A percentile compares a stretch with the other conserved stretches of the same genome.
phyloP scores from a whole-genome alignment of 2,888 invertebrate genomes.

The Lapara coniferarum region DNA sequence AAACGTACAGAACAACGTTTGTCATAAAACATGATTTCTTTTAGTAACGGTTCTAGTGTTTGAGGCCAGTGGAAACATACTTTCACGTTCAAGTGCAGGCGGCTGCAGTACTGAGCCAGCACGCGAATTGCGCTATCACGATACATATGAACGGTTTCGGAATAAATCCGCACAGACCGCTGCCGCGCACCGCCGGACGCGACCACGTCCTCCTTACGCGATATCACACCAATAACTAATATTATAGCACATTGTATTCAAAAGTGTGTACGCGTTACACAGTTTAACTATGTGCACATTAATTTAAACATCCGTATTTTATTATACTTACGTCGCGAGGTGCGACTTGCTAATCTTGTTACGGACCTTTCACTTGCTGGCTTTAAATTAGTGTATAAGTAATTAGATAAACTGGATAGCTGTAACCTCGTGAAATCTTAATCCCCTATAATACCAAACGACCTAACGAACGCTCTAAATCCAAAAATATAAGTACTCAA shows the following conservation, averaged over 20 bases:
- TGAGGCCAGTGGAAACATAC: constrained; percentile 76
- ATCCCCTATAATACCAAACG: too few species aligned
- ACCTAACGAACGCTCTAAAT: too few species aligned
- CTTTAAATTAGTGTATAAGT: constrained; percentile 14
- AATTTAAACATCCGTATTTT: constrained; percentile 14
- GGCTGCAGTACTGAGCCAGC: constrained; percentile 60
- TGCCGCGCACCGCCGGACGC: constrained; percentile 38
- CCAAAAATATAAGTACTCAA: too few species aligned
- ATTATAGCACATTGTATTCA: constrained; percentile 2
- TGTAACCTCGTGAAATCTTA: too few species aligned
- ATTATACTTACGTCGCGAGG: background rate
- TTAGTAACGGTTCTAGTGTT: constrained; percentile 75
- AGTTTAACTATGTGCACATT: background rate
- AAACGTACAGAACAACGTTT: constrained; percentile 55
- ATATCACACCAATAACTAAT: constrained; percentile 67
- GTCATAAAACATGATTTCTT: constrained; percentile 65
- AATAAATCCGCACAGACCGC: constrained; percentile 43
- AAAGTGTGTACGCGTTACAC: constrained; percentile 3
- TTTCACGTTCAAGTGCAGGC: constrained; percentile 80
- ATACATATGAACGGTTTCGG: constrained; percentile 53
- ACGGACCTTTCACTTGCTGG: constrained; percentile 23
- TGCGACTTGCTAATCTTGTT: constrained; percentile 17
- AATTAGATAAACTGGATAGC: background rate
- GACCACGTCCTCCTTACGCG: constrained; percentile 67
- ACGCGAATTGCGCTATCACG: constrained; percentile 63